Percentiles rank a stretch among this genome's conserved stretches.
phyloP scores from a whole-genome alignment of 2,888 invertebrate genomes.

The Meliscaeva auricollis region DNA sequence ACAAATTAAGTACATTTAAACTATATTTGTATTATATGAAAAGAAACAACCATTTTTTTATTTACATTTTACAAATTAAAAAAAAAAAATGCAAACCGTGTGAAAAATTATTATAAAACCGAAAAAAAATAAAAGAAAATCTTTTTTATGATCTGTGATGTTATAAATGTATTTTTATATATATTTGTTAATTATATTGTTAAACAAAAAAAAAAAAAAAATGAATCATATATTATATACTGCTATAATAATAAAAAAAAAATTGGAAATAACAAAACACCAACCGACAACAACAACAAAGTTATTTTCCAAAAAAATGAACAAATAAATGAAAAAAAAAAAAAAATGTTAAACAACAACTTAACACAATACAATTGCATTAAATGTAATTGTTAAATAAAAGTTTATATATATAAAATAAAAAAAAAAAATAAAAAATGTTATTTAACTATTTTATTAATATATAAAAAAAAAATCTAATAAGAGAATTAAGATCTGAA shows the following conservation, averaged over 20 bases:
- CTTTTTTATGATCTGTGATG: constrained; percentile 79
- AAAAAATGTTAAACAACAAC: constrained; percentile 58
- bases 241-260: constrained; percentile 71
- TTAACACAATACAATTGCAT: constrained; percentile 56
- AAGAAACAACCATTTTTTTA: constrained; percentile 67
- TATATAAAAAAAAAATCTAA: constrained; percentile 69
- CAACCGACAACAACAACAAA: constrained; percentile 58
- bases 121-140: constrained; percentile 76
- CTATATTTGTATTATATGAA: constrained; percentile 37
- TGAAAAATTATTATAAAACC: constrained; percentile 59
- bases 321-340: too few relatives aligned
- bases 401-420: constrained; percentile 53
- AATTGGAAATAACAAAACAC: constrained; percentile 59
- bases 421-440: constrained; percentile 40
- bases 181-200: constrained; percentile 80
- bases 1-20: constrained; percentile 16
- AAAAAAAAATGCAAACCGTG: constrained; percentile 52
- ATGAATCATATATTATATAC: constrained; percentile 70
- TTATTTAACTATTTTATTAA: constrained; percentile 76
- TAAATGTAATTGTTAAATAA: constrained; percentile 64
- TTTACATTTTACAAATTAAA: constrained; percentile 72
- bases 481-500: constrained; percentile 76
- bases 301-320: constrained; percentile 66
- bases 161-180: constrained; percentile 80
- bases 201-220: constrained; percentile 77